These are phyloP conservation scores for Cephus pulcher DNA, from an alignment of 2,888 invertebrate genomes.

Conservation along the genomic window DNA sequence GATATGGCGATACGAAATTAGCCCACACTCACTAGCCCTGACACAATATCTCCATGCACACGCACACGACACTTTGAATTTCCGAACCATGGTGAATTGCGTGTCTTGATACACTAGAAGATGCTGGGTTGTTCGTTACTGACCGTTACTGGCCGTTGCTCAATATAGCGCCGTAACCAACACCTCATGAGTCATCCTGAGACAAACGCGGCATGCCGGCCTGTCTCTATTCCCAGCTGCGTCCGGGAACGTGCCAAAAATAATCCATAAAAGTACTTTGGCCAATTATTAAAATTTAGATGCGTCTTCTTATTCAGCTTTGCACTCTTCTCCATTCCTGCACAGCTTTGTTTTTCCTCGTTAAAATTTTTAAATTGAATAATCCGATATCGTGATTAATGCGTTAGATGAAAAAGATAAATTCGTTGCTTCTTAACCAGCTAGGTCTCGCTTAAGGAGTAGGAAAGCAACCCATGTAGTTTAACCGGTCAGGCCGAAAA, in stretches of 20 bases:
- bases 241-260: constrained; percentile 41
- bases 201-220: constrained; percentile 39
- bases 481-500: background rate
- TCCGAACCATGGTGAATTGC: background rate
- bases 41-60: background rate
- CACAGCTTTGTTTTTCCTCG: background rate
- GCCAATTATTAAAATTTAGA: constrained; percentile 43
- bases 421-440: background rate
- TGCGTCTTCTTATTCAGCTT: background rate
- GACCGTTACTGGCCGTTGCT: background rate
- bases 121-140: background rate
- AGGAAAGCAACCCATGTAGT: background rate
- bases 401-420: background rate
- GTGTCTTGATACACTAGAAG: background rate
- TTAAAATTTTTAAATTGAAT: background rate
- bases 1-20: background rate
- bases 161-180: constrained; percentile 30
- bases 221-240: constrained; percentile 41
- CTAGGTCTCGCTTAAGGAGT: background rate
- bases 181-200: constrained; percentile 46
- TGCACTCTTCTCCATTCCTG: background rate
- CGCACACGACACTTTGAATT: background rate
- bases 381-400: background rate
- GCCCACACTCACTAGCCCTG: background rate
- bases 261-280: constrained; percentile 47